These are phyloP conservation scores for Xiphophorus couchianus DNA, from an alignment of 2,113 vertebrate genomes.

Conservation along the genomic window DNA sequence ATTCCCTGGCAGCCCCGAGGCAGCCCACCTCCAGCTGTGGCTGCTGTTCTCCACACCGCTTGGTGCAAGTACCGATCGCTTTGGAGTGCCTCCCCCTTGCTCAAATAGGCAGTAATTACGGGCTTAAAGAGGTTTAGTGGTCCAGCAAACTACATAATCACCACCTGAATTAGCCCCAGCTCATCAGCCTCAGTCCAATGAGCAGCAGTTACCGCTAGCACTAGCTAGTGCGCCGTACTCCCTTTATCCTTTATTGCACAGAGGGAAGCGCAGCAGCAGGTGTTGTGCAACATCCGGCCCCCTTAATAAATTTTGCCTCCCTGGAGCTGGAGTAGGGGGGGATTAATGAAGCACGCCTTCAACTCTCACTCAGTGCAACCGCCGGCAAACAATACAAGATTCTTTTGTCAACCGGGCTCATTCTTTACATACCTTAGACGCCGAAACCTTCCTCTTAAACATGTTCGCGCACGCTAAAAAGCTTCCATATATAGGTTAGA, in stretches of 20 bases:
- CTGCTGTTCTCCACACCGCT: constrained; percentile 80
- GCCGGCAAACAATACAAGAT: constrained; percentile 6
- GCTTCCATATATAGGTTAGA: constrained; percentile 18
- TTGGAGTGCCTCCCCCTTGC: constrained; percentile 96
- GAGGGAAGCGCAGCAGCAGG: constrained; percentile 91
- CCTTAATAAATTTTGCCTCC: constrained; percentile 91
- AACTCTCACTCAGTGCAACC: constrained; percentile 67
- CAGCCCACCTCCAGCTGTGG: constrained; percentile 97
- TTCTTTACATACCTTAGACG: constrained; percentile 10
- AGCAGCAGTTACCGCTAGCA: constrained; percentile 89
- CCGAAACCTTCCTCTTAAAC: constrained; percentile 21
- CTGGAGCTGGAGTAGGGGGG: constrained; percentile 65
- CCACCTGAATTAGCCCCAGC: constrained; percentile 97
- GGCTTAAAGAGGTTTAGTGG: constrained; percentile 99
- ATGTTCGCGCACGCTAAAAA: constrained; percentile 38
- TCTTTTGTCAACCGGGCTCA: constrained; percentile 26
- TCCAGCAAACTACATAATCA: constrained; percentile 99
- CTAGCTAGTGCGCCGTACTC: constrained; percentile 83
- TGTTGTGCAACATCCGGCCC: constrained; percentile 93
- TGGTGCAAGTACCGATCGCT: constrained; percentile 92
- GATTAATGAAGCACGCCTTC: constrained; percentile 91
- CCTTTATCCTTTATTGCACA: constrained; percentile 84
- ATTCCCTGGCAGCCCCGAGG: constrained; percentile 84
- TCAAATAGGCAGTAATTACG: constrained; percentile 99
- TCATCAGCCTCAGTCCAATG: constrained; percentile 99